Base-by-base conservation (phyloP, 64 coral and sea anemone species). In the Astreopora myriophthalma region DNA sequence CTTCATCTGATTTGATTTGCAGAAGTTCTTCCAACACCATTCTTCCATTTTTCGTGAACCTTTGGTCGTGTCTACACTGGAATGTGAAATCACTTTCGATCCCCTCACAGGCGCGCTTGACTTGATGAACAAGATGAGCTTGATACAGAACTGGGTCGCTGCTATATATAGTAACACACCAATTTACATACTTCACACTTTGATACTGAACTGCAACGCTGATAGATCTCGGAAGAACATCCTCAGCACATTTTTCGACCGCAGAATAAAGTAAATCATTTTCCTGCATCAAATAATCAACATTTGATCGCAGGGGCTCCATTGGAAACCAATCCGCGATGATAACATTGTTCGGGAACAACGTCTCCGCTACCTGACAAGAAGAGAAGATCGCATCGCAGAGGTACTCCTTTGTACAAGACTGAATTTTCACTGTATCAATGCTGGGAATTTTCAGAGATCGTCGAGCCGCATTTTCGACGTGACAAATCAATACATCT, bases 11-110 rank as follows among this genome's bases (percentile, higher is more conserved):
- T 66, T 42, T 38, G 14, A 96, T 48, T 1, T 66, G 48, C 22
- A 96, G 10, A n/a, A 76, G 66, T 46, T 89, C 91, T 49, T 84
- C 52, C 19, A 96, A 86, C 38, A 96, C 17, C 28, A 55, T 79
- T 29, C 65, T 87, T 3, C 79, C 86, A 8, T 72, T 36, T 1
- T 38, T 62, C 58, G 86, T 90, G 23, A 93, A 58, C 16, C 48
- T 55, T 55, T 66, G 19, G 28, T 71, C 52, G 57, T 63, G 80
- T 60, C 25, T 46, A 7, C 6, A 29, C 6, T 2, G 6, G 68
- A 92, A 48, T 2, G 40, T 3, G 30, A 92, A 76, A 1, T 74
- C 81, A 5, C 71, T 69, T 0, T 86, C 20, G 3, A 86, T 68
- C 11, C 26, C 28, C 34, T 86, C n/a, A 24, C 48, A 42, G 14